A percentile compares a stretch with the other conserved stretches of the same genome.
Conservation (phyloP, 2,113 vertebrate genomes). For the Puntigrus tetrazona region DNA sequence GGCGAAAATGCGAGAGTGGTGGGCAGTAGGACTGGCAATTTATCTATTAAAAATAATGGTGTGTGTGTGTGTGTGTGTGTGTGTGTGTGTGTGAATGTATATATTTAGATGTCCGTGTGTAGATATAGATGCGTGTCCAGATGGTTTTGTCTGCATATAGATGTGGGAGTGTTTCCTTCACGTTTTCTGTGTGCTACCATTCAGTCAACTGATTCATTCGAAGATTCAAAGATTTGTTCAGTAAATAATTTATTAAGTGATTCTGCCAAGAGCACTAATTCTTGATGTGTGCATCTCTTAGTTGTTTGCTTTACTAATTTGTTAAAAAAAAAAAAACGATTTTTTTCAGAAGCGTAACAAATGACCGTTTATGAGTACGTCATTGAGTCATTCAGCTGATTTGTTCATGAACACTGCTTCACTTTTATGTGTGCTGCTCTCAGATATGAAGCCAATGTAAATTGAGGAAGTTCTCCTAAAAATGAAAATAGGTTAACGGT, state of each 20-base stretch:
- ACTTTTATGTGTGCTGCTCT: no score
- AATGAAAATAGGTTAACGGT: no score
- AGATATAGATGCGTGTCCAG: constrained; percentile 1
- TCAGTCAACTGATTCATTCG: not conserved
- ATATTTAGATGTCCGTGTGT: not conserved
- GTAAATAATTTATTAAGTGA: not conserved
- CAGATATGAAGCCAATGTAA: no score
- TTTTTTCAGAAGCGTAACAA: not conserved
- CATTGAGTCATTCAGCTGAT: not conserved
- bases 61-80: not conserved
- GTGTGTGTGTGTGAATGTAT: not conserved
- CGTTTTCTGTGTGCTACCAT: not conserved
- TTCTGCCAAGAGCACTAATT: not conserved
- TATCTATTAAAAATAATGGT: not conserved
- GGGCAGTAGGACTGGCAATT: not conserved
- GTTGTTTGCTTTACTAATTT: not conserved
- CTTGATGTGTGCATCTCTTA: no score
- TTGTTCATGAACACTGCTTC: not conserved
- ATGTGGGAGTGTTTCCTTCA: not conserved
- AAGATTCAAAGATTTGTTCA: not conserved
- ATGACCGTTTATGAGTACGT: not conserved
- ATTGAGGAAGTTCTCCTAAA: no score
- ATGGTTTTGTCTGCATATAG: not conserved
- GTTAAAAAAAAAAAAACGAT: not conserved
- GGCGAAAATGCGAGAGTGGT: not conserved